Base-by-base conservation (phyloP, 2,888 invertebrate species). In the Tillus elongatus region DNA sequence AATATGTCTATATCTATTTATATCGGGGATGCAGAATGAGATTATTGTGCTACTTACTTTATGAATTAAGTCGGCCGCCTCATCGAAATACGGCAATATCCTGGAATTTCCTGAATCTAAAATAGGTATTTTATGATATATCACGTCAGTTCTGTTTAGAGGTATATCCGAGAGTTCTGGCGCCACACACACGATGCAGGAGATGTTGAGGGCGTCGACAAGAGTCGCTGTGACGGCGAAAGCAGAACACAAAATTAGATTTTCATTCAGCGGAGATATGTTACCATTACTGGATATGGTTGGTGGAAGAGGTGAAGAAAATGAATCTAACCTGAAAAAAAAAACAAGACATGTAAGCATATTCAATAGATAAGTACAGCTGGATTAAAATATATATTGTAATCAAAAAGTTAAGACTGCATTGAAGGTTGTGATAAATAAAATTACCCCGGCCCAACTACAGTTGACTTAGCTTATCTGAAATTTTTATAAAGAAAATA, bases 181-280 rank as follows among this genome's bases (percentile, higher is more conserved):
- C 0, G 90, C 88, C 12, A 80, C 82, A 58, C 86, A 89, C 36
- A 91, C 77, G 26, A 91, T 77, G 52, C 83, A 79, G 2, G 82
- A 80, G 34, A 91, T 79, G 30, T 76, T 75, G 16, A 82, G 67
- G 2, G 73, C 72, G 44, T 75, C 73, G 19, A 91, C 69, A 32
- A 77, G 74, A 2, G 77, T 75, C 1, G 79, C 77, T 33, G 79
- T 72, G 12, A 82, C 70, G 0, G 82, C 81, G 33, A 82, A 79
- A 0, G 89, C 89, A 9, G 88, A 88, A 50, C 86, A 82, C 26
- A 91, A 73, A 60, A 79, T 84, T 13, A 91, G 69, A 14, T 74
- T 73, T 35, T 81, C 76, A 1, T 81, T 80, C 45, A 91, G 72
- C 45, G 82, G 75, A 2, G 87, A 80, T 6, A 82, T 73, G 27